A percentile compares a stretch with the other conserved stretches of the same genome.
Conservation (phyloP, 2,888 invertebrate species). For the Cenopis cana region DNA sequence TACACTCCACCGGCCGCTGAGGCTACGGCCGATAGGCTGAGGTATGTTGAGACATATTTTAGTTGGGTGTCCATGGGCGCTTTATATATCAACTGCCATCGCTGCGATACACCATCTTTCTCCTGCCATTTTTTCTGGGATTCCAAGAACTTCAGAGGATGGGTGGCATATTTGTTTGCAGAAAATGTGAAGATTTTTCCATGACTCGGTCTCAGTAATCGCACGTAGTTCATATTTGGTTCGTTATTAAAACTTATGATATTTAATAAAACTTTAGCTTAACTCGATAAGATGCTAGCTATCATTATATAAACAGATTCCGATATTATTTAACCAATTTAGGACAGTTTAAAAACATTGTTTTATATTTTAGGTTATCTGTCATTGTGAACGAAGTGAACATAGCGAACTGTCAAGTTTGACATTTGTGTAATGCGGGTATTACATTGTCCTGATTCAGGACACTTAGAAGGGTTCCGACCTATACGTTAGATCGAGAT, state of each 20-base stretch:
- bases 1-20: constrained; percentile 60
- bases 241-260: neutral
- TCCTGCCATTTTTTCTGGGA: constrained; percentile 68
- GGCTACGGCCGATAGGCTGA: constrained; percentile 65
- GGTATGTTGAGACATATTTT: constrained; percentile 64
- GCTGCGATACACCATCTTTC: constrained; percentile 65
- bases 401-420: constrained; percentile 4
- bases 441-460: no score
- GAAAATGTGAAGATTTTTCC: constrained; percentile 53
- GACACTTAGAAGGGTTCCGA: no score
- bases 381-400: no score
- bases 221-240: constrained; percentile 62
- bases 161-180: constrained; percentile 57
- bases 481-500: no score
- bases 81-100: constrained; percentile 76
- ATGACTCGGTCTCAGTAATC: constrained; percentile 56
- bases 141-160: constrained; percentile 70
- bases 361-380: constrained; percentile 10
- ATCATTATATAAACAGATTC: neutral
- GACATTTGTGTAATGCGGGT: constrained; percentile 1
- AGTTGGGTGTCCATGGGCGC: constrained; percentile 72
- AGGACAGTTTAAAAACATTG: neutral
- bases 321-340: neutral
- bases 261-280: neutral
- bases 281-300: no score